Evolutionary conservation across 2,888 invertebrate species (phyloP).

Genomic region (Auanema freiburgensis): DNA sequence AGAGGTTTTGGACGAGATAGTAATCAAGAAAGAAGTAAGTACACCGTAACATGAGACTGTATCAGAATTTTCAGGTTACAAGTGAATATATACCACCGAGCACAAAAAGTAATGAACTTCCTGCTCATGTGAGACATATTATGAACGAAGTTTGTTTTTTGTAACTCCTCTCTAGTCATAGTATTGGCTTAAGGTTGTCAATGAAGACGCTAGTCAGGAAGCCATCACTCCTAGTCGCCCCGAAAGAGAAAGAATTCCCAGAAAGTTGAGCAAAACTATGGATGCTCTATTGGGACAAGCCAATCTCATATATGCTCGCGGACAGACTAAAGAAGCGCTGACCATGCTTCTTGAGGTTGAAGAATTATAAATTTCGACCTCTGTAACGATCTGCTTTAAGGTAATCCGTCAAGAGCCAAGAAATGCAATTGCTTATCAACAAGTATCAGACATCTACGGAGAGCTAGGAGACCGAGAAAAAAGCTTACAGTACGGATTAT

Average conservation of each 20-base stretch:
- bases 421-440: slow-evolving; percentile 54
- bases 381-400: slow-evolving; percentile 7
- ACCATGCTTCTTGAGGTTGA: slow-evolving; percentile 51
- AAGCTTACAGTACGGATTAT: slow-evolving; percentile 29
- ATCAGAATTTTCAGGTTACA: no score
- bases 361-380: no score
- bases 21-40: no score
- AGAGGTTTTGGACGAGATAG: slow-evolving; percentile 7
- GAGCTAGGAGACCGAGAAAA: slow-evolving; percentile 44
- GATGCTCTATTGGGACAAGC: slow-evolving; percentile 61
- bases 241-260: slow-evolving; percentile 9
- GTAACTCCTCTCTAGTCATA: no score
- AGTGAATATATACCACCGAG: no score
- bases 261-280: slow-evolving; percentile 27
- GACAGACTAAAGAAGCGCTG: slow-evolving; percentile 49
- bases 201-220: no score
- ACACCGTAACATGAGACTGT: no score
- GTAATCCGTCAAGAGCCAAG: slow-evolving; percentile 53
- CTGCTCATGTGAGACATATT: no score
- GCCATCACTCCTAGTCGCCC: not conserved
- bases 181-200: no score
- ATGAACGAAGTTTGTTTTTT: no score
- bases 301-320: slow-evolving; percentile 51
- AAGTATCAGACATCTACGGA: slow-evolving; percentile 55
- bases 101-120: no score